Evolutionary conservation across 2,888 invertebrate genomes (phyloP).

Genomic region (Agonopterix alstromeriana): DNA sequence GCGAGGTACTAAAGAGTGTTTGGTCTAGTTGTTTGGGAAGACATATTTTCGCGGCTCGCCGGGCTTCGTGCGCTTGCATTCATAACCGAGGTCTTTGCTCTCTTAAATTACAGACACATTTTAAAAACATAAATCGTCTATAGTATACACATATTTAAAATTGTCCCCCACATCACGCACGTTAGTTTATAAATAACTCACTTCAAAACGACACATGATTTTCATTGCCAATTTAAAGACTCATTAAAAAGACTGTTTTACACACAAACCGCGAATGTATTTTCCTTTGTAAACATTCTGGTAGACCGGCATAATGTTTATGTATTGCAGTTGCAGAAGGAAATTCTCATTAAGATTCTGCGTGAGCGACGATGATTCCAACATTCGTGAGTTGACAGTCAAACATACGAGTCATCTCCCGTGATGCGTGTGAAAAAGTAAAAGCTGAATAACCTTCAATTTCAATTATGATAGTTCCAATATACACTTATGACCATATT

Average conservation of each 20-base stretch:
- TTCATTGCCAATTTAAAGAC: slow-evolving; percentile 49
- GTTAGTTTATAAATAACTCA: slow-evolving; percentile 15
- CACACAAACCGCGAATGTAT: slow-evolving; percentile 53
- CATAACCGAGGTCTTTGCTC: slow-evolving; percentile 59
- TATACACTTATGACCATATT: too few relatives aligned
- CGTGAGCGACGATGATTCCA: slow-evolving; percentile 61
- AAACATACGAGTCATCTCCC: slow-evolving; percentile 46
- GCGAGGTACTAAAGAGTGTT: slow-evolving; percentile 44
- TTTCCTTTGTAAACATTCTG: slow-evolving; percentile 71
- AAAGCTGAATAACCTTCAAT: not conserved
- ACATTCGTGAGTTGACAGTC: slow-evolving; percentile 60
- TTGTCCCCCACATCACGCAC: slow-evolving; percentile 13
- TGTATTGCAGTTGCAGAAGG: slow-evolving; percentile 60
- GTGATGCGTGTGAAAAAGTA: slow-evolving; percentile 66
- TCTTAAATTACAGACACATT: slow-evolving; percentile 55
- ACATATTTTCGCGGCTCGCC: slow-evolving; percentile 49
- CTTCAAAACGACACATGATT: slow-evolving; percentile 26
- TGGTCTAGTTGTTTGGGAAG: slow-evolving; percentile 53
- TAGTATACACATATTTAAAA: slow-evolving; percentile 14
- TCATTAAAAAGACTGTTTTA: slow-evolving; percentile 47
- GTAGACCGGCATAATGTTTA: slow-evolving; percentile 59
- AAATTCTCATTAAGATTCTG: slow-evolving; percentile 71
- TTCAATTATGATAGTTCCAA: not conserved
- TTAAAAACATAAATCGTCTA: slow-evolving; percentile 14
- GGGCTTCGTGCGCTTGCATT: slow-evolving; percentile 67